Percentiles rank a stretch among this genome's conserved stretches.
Evolutionary conservation across 2,888 invertebrate species (phyloP).

Genomic region (Julus scandinavius): DNA sequence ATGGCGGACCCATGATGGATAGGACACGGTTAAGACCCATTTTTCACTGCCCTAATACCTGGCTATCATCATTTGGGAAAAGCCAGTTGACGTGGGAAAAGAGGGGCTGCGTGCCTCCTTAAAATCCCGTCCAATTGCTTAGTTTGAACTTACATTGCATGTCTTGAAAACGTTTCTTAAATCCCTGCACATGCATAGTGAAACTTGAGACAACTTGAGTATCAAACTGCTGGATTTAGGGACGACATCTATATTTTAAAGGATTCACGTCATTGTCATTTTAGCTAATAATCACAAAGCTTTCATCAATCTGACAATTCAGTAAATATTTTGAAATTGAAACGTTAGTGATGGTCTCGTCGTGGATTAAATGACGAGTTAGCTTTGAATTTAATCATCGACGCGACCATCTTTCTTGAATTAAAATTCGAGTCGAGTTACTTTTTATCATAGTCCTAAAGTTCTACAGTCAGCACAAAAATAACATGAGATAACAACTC

Average conservation of each 20-base stretch:
- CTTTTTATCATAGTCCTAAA: too few relatives aligned
- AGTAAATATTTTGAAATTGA: too few relatives aligned
- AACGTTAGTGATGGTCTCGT: too few relatives aligned
- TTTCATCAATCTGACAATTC: too few relatives aligned
- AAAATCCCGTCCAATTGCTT: constrained; percentile 13
- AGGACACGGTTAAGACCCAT: constrained; percentile 13
- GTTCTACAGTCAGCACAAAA: too few relatives aligned
- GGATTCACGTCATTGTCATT: too few relatives aligned
- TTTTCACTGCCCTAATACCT: constrained; percentile 33
- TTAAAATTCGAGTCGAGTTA: too few relatives aligned
- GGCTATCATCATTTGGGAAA: constrained; percentile 33
- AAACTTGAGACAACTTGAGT: not conserved
- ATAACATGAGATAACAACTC: too few relatives aligned
- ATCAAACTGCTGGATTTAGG: not conserved
- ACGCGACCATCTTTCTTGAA: too few relatives aligned
- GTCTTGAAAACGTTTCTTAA: not conserved
- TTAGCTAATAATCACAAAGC: too few relatives aligned
- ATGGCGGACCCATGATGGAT: constrained; percentile 26
- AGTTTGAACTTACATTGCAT: not conserved
- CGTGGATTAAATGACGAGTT: too few relatives aligned
- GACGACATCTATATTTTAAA: not conserved
- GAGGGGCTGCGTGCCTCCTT: constrained; percentile 20
- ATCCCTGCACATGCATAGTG: not conserved
- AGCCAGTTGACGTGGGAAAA: constrained; percentile 33
- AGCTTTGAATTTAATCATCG: too few relatives aligned